These are phyloP conservation scores for Drosophila tanythrix DNA, from an alignment of 2,888 invertebrate genomes.

Conservation along the genomic window DNA sequence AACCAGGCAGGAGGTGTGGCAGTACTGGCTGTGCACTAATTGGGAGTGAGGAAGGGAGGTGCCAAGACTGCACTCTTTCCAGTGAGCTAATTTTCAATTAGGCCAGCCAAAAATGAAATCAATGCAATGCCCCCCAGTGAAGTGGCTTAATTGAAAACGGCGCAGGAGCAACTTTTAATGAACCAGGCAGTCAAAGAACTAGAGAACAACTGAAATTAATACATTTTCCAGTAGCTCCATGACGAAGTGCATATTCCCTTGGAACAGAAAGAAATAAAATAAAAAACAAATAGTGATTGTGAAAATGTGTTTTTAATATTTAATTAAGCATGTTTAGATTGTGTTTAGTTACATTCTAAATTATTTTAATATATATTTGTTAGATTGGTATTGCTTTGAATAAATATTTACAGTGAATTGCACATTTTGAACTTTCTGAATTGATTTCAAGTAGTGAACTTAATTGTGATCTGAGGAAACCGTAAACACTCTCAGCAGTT, in stretches of 20 bases:
- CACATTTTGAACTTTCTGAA: no score
- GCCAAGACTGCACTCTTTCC: constrained; percentile 34
- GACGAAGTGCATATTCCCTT: constrained; percentile 14
- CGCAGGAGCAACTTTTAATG: constrained; percentile 74
- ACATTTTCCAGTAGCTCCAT: not conserved
- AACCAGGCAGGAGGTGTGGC: not conserved
- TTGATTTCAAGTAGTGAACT: not conserved
- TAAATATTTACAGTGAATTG: not conserved
- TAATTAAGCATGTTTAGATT: not conserved
- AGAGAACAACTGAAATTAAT: constrained; percentile 24
- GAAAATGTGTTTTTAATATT: not conserved
- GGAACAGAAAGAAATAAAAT: not conserved
- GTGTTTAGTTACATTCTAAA: not conserved
- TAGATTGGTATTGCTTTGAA: not conserved
- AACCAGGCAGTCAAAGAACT: constrained; percentile 36
- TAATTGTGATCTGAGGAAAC: not conserved
- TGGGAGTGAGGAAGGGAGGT: not conserved
- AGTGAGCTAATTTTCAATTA: constrained; percentile 74
- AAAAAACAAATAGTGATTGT: not conserved
- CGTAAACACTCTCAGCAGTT: not conserved
- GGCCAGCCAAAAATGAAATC: constrained; percentile 68
- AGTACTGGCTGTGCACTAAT: not conserved
- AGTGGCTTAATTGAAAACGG: constrained; percentile 66
- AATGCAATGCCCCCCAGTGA: constrained; percentile 64
- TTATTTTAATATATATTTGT: not conserved